These are phyloP conservation scores for Cephalotes varians DNA, from an alignment of 2,888 invertebrate genomes.

Conservation along the genomic window DNA sequence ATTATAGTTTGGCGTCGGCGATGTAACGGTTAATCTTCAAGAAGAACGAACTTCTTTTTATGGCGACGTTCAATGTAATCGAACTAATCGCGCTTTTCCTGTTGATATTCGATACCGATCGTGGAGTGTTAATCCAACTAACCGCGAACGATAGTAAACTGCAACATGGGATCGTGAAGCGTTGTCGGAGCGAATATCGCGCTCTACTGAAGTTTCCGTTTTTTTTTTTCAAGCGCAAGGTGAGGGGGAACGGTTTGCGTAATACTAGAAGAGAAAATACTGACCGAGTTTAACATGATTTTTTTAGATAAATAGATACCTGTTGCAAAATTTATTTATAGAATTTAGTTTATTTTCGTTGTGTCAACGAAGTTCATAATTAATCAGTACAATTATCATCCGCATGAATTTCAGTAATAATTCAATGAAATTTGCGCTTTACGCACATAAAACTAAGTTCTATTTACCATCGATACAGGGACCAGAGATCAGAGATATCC, in stretches of 20 bases:
- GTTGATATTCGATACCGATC: constrained; percentile 65
- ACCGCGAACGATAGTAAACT: constrained; percentile 72
- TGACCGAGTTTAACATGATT: not conserved
- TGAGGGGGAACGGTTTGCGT: not conserved
- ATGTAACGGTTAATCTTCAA: constrained; percentile 54
- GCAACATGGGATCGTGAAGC: constrained; percentile 56
- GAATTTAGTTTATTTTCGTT: not conserved
- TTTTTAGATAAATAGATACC: not conserved
- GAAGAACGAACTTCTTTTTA: constrained; percentile 39
- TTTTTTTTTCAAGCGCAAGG: constrained; percentile 48
- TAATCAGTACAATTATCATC: not conserved
- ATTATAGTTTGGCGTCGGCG: not conserved
- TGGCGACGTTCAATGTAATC: not conserved
- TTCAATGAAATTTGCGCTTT: not conserved
- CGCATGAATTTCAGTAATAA: constrained; percentile 46
- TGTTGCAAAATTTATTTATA: not conserved
- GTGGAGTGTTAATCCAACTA: constrained; percentile 72
- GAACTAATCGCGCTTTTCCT: constrained; percentile 54
- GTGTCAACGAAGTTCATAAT: not conserved
- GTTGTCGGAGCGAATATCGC: constrained; percentile 65
- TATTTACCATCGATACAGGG: not conserved
- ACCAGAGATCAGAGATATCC: not conserved
- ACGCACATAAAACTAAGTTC: not conserved
- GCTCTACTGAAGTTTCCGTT: constrained; percentile 28
- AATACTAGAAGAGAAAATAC: constrained; percentile 20